Conservation (phyloP, 2,888 invertebrate species). For the Stenolophus ochropezus region DNA sequence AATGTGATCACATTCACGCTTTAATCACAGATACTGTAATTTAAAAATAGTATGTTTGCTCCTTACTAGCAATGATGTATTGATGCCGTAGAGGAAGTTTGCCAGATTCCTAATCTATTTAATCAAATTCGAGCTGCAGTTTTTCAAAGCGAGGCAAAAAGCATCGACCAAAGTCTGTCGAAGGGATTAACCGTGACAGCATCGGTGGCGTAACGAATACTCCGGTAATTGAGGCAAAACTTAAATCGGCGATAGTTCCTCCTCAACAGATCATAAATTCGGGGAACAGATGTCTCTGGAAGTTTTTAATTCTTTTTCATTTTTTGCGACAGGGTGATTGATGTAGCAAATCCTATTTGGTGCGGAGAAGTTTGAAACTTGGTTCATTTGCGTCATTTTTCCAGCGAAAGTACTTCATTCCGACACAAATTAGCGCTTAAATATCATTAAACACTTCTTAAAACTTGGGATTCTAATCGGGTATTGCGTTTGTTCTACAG, state of each 20-base stretch:
- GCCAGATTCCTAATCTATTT: too few species aligned
- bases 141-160: too few species aligned
- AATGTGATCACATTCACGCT: too few species aligned
- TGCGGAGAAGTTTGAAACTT: constrained; percentile 13
- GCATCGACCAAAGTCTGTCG: neutral
- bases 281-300: constrained; percentile 13
- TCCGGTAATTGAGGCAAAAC: neutral
- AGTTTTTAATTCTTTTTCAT: constrained; percentile 28
- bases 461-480: neutral
- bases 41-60: too few species aligned
- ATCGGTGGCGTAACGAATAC: neutral
- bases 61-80: too few species aligned
- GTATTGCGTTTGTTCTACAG: neutral
- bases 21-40: too few species aligned
- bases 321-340: constrained; percentile 27
- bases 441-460: constrained; percentile 18
- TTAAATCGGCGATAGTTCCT: neutral
- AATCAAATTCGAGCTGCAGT: too few species aligned
- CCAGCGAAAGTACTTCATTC: constrained; percentile 6
- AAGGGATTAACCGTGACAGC: neutral
- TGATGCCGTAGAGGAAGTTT: too few species aligned
- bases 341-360: constrained; percentile 15
- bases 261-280: neutral
- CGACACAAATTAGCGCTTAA: constrained; percentile 8
- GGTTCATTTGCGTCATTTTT: constrained; percentile 18